A percentile compares a stretch with the other conserved stretches of the same genome.
phyloP scores from a whole-genome alignment of 2,888 invertebrate genomes.

The Epistrophe eligans region DNA sequence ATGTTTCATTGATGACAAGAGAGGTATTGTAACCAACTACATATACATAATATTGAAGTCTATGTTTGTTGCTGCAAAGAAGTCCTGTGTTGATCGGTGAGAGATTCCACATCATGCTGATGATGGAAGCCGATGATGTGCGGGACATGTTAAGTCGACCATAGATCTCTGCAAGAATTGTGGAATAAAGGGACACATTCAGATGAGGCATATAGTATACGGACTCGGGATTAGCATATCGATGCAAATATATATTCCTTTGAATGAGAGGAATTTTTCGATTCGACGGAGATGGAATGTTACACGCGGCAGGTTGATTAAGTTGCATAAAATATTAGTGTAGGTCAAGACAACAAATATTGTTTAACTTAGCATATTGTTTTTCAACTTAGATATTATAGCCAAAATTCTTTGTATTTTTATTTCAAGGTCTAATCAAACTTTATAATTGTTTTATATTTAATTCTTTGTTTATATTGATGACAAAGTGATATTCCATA shows the following conservation, averaged over 20 bases:
- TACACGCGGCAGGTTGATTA: slow-evolving; percentile 37
- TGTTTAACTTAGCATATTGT: no score
- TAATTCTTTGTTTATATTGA: no score
- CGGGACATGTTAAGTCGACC: slow-evolving; percentile 55
- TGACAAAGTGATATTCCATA: no score
- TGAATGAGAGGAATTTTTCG: slow-evolving; percentile 6
- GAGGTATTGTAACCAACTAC: neutral
- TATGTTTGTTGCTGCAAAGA: slow-evolving; percentile 32
- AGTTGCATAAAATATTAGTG: slow-evolving; percentile 66
- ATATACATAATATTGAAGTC: slow-evolving; percentile 14
- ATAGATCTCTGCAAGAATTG: slow-evolving; percentile 22
- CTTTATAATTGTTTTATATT: no score
- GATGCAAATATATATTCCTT: slow-evolving; percentile 53
- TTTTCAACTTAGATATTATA: no score
- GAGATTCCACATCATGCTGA: slow-evolving; percentile 42
- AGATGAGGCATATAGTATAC: slow-evolving; percentile 67
- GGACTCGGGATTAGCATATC: slow-evolving; percentile 65
- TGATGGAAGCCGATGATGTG: neutral
- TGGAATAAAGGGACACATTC: slow-evolving; percentile 33
- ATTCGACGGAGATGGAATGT: slow-evolving; percentile 12
- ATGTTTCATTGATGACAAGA: slow-evolving; percentile 61
- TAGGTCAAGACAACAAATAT: slow-evolving; percentile 51
- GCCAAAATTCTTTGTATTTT: no score
- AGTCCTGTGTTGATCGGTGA: slow-evolving; percentile 63
- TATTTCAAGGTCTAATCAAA: no score